Conservation (phyloP, 2,797 vertebrate species). For the Sphenopsis melanotis region DNA sequence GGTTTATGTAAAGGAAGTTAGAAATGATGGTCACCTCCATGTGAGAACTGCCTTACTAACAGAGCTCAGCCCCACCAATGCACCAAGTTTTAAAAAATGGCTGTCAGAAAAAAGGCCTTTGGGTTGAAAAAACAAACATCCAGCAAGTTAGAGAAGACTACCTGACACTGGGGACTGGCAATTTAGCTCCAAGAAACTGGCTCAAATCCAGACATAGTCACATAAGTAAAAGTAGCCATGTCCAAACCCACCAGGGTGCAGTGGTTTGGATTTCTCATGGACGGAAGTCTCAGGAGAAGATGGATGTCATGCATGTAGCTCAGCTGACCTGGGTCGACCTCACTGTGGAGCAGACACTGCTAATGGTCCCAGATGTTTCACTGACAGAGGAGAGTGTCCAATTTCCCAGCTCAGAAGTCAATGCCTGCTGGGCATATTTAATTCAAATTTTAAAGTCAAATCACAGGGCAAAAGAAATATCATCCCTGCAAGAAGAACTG, state of each 20-base stretch:
- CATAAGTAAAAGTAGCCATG: not conserved
- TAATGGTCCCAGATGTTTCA: not conserved
- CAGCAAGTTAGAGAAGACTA: not conserved
- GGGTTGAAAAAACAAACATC: not conserved
- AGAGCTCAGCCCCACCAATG: not conserved
- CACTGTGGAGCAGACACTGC: not conserved
- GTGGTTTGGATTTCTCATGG: not conserved
- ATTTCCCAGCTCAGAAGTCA: not conserved
- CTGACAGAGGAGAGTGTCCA: not conserved
- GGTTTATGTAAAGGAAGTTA: slow-evolving; percentile 11
- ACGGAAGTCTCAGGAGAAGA: not conserved
- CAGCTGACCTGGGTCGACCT: not conserved
- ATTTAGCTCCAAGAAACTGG: not conserved
- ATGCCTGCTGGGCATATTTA: not conserved
- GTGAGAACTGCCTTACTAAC: not conserved
- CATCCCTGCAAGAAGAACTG: not conserved
- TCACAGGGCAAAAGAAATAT: not conserved
- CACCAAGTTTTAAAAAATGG: not conserved
- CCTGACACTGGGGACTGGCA: not conserved
- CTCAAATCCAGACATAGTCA: not conserved
- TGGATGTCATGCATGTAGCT: not conserved
- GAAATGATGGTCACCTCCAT: not conserved
- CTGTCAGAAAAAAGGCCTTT: not conserved
- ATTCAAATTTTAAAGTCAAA: not conserved
- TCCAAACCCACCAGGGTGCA: not conserved